Percentiles rank a stretch among this genome's conserved stretches.
Evolutionary conservation across 2,797 vertebrate genomes (phyloP).

Genomic region (Spatula versicolor): DNA sequence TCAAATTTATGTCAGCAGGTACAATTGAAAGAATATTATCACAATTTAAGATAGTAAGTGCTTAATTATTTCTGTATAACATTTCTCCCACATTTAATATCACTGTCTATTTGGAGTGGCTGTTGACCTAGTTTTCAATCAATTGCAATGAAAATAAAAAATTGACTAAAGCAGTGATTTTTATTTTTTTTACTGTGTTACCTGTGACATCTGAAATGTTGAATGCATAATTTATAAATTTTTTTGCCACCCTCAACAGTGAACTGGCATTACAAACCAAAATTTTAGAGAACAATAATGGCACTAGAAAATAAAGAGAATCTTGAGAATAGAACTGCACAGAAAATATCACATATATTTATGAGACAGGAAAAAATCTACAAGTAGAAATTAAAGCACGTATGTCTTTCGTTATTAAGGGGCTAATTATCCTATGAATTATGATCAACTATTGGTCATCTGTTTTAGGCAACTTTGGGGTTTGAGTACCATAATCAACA

Average conservation of each 20-base stretch:
- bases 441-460: not conserved
- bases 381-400: not conserved
- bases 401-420: not conserved
- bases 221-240: not conserved
- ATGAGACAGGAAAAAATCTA: not conserved
- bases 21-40: conserved; percentile 41
- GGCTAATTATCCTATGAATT: not conserved
- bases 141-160: conserved; percentile 65
- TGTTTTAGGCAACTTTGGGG: not conserved
- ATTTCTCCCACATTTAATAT: conserved; percentile 7
- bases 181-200: conserved; percentile 24
- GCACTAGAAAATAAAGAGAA: not conserved
- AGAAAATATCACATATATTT: not conserved
- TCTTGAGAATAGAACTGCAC: not conserved
- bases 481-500: not conserved
- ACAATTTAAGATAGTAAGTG: conserved; percentile 11
- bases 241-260: not conserved
- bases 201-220: conserved; percentile 11
- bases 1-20: conserved; percentile 41
- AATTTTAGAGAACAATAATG: not conserved
- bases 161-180: not conserved
- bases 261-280: not conserved
- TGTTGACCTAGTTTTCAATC: conserved; percentile 74
- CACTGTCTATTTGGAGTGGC: conserved; percentile 60
- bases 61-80: conserved; percentile 66